phyloP scores from a whole-genome alignment of 2,113 vertebrate species.

The Otocyon megalotis region DNA sequence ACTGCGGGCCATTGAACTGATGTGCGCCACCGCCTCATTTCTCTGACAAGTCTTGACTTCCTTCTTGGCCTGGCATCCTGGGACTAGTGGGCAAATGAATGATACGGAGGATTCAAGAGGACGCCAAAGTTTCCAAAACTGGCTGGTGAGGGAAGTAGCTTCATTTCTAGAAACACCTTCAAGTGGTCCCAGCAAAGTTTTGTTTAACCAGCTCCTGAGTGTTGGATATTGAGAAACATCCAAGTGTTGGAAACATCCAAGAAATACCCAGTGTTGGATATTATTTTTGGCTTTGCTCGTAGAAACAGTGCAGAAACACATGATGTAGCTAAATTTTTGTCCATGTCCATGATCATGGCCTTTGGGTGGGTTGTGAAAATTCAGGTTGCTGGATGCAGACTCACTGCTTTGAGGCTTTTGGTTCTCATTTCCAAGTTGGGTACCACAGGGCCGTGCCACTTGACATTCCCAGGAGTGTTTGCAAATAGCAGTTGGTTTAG shows the following conservation, averaged over 20 bases:
- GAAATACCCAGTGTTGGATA: not conserved
- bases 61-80: not conserved
- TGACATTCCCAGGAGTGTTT: not conserved
- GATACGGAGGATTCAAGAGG: not conserved
- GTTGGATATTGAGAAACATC: not conserved
- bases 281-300: not conserved
- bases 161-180: too few species aligned
- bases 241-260: too few species aligned
- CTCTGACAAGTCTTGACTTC: fast-evolving
- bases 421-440: not conserved
- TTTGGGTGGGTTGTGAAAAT: not conserved
- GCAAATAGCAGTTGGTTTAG: not conserved
- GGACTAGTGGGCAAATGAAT: not conserved
- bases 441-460: not conserved
- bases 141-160: not conserved
- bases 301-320: not conserved
- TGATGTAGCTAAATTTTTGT: not conserved
- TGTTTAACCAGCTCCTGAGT: not conserved
- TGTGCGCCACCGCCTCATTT: not conserved
- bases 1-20: not conserved
- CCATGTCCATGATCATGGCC: not conserved
- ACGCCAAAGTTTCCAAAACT: not conserved
- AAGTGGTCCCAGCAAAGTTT: not conserved
- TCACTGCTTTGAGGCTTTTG: not conserved
- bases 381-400: not conserved